A percentile compares a stretch with the other conserved stretches of the same genome.
These are phyloP conservation scores for Lophotriccus pileatus DNA, from an alignment of 2,797 vertebrate genomes.

Conservation along the genomic window DNA sequence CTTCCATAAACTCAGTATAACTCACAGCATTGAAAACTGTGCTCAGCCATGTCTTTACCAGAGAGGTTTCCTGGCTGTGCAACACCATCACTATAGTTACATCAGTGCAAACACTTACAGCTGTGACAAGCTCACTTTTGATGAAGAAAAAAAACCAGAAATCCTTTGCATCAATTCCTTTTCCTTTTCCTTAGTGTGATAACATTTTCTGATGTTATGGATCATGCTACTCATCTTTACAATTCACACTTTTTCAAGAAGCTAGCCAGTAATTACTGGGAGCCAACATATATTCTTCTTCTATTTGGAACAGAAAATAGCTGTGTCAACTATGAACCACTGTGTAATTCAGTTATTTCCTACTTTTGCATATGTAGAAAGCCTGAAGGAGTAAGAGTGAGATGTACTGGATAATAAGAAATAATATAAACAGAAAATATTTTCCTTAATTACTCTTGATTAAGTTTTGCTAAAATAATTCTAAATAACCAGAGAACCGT, in stretches of 20 bases:
- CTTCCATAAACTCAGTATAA: neutral
- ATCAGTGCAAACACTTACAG: neutral
- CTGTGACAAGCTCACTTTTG: neutral
- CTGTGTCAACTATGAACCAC: neutral
- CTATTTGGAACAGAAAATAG: neutral
- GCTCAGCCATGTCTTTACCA: neutral
- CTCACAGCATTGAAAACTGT: neutral
- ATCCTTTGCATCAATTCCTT: neutral
- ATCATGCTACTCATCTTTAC: neutral
- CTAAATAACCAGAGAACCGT: neutral
- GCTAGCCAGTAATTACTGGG: neutral
- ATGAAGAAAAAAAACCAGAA: neutral
- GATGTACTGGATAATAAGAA: neutral
- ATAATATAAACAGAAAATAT: neutral
- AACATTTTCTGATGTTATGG: neutral
- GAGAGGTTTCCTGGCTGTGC: neutral
- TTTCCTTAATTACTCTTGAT: neutral
- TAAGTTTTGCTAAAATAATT: neutral
- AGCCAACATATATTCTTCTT: neutral
- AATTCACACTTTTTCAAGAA: neutral
- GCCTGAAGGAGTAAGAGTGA: neutral
- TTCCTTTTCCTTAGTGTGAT: neutral
- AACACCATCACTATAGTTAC: neutral
- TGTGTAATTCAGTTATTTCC: neutral
- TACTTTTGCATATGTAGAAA: neutral